These are phyloP conservation scores for Urocitellus parryii DNA, from an alignment of 2,113 vertebrate genomes.

Conservation along the genomic window DNA sequence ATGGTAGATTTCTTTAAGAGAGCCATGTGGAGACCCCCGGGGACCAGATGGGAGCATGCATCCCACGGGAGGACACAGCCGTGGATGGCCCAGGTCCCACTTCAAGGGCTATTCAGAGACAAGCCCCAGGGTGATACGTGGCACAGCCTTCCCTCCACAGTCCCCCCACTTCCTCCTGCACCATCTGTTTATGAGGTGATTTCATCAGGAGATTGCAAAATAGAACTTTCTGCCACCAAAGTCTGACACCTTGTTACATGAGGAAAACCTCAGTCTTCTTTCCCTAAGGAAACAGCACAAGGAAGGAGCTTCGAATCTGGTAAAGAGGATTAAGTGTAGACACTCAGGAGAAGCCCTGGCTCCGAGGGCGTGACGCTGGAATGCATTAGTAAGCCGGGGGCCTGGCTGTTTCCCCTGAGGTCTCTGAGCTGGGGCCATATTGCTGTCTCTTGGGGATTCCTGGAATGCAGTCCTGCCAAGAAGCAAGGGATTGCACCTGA, in stretches of 20 bases:
- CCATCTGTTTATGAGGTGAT: background rate
- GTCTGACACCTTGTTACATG: background rate
- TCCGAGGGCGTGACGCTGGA: background rate
- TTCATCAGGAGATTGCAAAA: background rate
- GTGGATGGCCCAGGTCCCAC: accelerated
- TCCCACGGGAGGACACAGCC: background rate
- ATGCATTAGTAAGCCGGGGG: conserved; percentile 33
- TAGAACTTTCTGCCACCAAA: background rate
- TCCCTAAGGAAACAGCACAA: conserved; percentile 15
- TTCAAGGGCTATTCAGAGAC: background rate
- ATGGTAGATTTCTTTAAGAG: background rate
- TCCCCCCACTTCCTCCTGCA: background rate
- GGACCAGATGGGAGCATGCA: accelerated
- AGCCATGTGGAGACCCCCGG: background rate
- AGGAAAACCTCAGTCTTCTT: background rate
- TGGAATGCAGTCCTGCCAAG: background rate
- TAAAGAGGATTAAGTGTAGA: conserved; percentile 30
- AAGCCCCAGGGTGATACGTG: background rate
- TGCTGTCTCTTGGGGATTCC: background rate
- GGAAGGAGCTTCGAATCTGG: background rate
- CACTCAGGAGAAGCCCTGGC: conserved; percentile 44
- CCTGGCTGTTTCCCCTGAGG: background rate
- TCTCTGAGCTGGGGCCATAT: background rate
- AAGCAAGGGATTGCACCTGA: background rate
- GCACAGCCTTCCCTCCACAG: background rate